Base-by-base conservation (phyloP, 2,113 vertebrate species). In the Rhabdomys dilectus region DNA sequence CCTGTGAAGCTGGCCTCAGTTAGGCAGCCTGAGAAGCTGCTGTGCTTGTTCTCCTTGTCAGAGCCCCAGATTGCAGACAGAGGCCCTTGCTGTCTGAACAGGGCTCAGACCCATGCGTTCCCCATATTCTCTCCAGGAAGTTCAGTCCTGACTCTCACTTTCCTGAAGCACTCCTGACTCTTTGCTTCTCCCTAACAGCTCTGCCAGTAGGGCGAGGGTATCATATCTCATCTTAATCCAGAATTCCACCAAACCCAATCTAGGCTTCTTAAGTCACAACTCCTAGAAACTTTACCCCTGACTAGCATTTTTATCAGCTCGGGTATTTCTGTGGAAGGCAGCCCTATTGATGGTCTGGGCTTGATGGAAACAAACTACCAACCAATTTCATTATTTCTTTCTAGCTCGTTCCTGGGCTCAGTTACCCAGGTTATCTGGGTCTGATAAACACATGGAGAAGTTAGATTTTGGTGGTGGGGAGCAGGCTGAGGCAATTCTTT, bases 1-100 rank as follows among this genome's bases (percentile, higher is more conserved):
- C 53, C 36, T 4, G 81, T 56, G 19, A 78, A 78, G 13, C 45
- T 22, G 11, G n/a, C 84, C 53, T 53, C 42, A 56, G 12, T 36
- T 34, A 42, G 31, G 36, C 29, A 26, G 29, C 76, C 10, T 2
- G 8, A 36, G 45, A 64, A 12, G 66, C 70, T 3, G 64, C 58
- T 3, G 31, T 31, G 56, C 29, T 42, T 39, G 5, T 48, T n/a
- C 34, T 64, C 62, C n/a, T 3, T 3, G 58, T 34, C 7, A 0
- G 3, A 12, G 6, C 84, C 21, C 13, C 2, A 26, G 19, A 86
- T 76, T n/a, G 42, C 0, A 0, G 42, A 62, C 0, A 0, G 42
- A 62, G 22, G 4, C 84, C 58, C 42, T 11, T 31, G 7, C 24
- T n/a, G 31, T 12, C 68, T 56, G 12, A 16, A 10, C 22, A 51